Percentiles rank a stretch among this genome's conserved stretches.
Conservation (phyloP, 2,888 invertebrate species). For the Pollenia amentaria region DNA sequence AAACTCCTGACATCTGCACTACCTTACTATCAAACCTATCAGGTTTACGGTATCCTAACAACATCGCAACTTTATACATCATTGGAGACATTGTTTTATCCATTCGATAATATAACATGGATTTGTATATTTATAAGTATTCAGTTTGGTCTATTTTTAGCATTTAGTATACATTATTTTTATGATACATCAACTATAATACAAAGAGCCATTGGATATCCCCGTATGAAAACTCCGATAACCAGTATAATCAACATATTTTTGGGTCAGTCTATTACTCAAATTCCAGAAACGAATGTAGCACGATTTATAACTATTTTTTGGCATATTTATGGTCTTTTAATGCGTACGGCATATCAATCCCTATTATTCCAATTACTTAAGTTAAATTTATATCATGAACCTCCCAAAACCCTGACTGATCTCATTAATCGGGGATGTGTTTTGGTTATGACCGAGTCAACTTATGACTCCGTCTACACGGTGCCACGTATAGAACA, state of each 20-base stretch:
- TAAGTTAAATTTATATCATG: slow-evolving; percentile 73
- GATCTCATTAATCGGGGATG: slow-evolving; percentile 70
- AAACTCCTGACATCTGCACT: slow-evolving; percentile 73
- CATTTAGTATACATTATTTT: slow-evolving; percentile 36
- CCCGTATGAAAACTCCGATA: slow-evolving; percentile 37
- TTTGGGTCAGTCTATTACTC: slow-evolving; percentile 60
- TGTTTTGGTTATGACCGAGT: slow-evolving; percentile 71
- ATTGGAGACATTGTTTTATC: slow-evolving; percentile 75
- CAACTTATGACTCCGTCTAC: slow-evolving; percentile 63
- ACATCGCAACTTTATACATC: slow-evolving; percentile 73
- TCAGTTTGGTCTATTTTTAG: slow-evolving; percentile 54
- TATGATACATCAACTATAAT: slow-evolving; percentile 49
- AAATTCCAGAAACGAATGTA: slow-evolving; percentile 72
- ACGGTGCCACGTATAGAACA: slow-evolving; percentile 59
- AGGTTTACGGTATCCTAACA: slow-evolving; percentile 71
- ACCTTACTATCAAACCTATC: slow-evolving; percentile 77
- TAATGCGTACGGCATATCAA: slow-evolving; percentile 77
- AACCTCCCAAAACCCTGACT: slow-evolving; percentile 69
- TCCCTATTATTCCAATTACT: slow-evolving; percentile 74
- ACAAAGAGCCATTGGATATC: slow-evolving; percentile 66
- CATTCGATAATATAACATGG: slow-evolving; percentile 76
- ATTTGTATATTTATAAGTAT: slow-evolving; percentile 72
- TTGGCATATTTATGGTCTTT: slow-evolving; percentile 73
- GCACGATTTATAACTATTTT: slow-evolving; percentile 70
- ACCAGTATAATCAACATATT: slow-evolving; percentile 63